phyloP scores from a whole-genome alignment of 2,113 vertebrate genomes.

The Hyla sarda region DNA sequence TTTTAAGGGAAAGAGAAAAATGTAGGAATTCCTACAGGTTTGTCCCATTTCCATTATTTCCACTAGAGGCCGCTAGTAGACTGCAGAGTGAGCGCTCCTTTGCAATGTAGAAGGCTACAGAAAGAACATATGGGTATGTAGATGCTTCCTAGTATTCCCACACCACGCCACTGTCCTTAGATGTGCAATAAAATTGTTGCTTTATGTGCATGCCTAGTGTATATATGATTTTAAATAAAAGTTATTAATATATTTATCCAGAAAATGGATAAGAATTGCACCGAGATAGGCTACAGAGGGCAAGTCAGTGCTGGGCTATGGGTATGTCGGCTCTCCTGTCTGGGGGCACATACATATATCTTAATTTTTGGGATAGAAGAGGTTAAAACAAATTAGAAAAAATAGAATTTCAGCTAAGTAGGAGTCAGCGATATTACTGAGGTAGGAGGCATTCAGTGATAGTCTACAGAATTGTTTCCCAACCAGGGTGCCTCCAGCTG shows the following conservation, averaged over 20 bases:
- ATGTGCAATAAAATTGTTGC: background rate
- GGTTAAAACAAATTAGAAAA: background rate
- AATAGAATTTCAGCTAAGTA: background rate
- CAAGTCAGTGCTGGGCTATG: background rate
- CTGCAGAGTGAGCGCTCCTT: background rate
- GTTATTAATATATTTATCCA: background rate
- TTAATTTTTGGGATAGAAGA: background rate
- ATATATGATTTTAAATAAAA: background rate
- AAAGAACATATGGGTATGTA: background rate
- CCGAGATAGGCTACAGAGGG: background rate
- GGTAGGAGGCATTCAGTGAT: background rate
- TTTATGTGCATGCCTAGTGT: background rate
- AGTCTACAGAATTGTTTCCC: too few relatives aligned
- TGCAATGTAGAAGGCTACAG: background rate
- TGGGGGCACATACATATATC: background rate
- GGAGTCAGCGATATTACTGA: background rate
- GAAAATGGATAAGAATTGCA: background rate
- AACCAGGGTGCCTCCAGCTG: too few relatives aligned
- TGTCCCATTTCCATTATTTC: background rate
- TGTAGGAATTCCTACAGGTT: too few relatives aligned
- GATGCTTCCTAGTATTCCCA: background rate
- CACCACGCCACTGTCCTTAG: background rate
- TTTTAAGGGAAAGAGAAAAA: too few relatives aligned
- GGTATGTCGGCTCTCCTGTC: background rate
- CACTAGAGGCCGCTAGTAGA: background rate